Percentiles rank a stretch among this genome's conserved stretches.
phyloP scores from a whole-genome alignment of 1,140 invertebrate genomes.

The Conus ventricosus region DNA sequence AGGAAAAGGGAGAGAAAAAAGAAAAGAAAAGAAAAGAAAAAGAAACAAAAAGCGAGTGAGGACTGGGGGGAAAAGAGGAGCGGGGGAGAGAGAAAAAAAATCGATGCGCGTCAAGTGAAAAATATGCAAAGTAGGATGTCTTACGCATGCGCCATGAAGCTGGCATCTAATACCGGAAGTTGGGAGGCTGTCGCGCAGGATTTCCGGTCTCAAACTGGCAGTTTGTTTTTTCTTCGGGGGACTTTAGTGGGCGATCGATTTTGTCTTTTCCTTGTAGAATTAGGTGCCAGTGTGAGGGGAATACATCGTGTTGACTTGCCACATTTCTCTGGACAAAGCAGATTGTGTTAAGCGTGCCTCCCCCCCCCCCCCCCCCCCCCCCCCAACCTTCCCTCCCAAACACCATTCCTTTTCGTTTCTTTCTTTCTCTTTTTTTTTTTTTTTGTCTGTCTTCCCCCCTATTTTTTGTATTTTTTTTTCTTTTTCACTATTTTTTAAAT shows the following conservation, averaged over 20 bases:
- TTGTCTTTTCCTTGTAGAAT: constrained; percentile 8
- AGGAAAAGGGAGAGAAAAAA: too few relatives aligned
- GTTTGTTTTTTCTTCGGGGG: background rate
- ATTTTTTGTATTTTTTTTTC: background rate
- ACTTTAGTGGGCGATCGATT: constrained; percentile 19
- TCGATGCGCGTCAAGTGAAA: background rate
- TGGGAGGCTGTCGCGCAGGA: constrained; percentile 16
- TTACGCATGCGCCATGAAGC: constrained; percentile 25
- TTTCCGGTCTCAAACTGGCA: constrained; percentile 25
- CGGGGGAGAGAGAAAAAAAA: background rate
- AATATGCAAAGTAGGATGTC: constrained; percentile 29
- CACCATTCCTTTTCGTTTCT: background rate
- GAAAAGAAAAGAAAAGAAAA: background rate
- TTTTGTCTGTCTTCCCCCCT: too few relatives aligned
- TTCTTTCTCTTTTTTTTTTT: background rate
- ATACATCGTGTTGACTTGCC: constrained; percentile 12
- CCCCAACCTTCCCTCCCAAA: background rate
- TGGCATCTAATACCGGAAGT: constrained; percentile 26
- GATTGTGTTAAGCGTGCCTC: background rate
- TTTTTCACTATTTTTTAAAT: background rate
- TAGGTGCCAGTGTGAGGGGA: constrained; percentile 10
- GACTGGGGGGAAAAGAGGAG: too few relatives aligned
- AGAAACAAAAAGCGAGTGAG: background rate
- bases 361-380: background rate
- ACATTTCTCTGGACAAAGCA: background rate